Base-by-base conservation (phyloP, 2,888 invertebrate genomes). In the Onthophagus sagittarius region DNA sequence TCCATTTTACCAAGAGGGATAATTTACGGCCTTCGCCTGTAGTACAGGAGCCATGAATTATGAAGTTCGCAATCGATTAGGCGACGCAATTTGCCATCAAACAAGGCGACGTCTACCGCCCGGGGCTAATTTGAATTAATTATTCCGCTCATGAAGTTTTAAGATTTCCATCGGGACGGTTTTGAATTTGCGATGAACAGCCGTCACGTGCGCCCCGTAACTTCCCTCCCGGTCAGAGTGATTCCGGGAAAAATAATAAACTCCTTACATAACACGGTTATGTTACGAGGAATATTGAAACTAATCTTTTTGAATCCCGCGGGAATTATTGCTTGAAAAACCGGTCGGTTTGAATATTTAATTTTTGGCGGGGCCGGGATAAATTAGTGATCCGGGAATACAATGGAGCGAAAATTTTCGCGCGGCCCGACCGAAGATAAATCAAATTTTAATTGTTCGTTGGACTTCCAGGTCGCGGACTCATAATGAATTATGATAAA, bases 51-150 rank as follows among this genome's bases (percentile, higher is more conserved):
- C 15, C 67, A n/a, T 67, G 31, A 67, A 67, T 67, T 67, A 67
- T 67, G 67, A 67, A 67, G 5, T 23, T 32, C 67, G 67, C 32
- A 67, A 67, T 67, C 67, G 32, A 67, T 67, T 67, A 67, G 67
- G 31, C 67, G 67, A n/a, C 32, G 67, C 67, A 67, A 67, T 67
- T 67, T 67, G 67, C 67, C 67, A 31, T 67, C 67, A 67, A 67
- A 67, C 67, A 31, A 23, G 15, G 67, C 31, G 67, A 67, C 31
- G 67, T n/a, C 67, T 67, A 32, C 32, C 67, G 67, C 67, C 31
- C 67, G 23, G 13, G 67, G n/a, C 67, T 67, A 67, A 67, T n/a
- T 67, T 67, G 67, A 67, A 67, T 67, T 67, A 67, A 67, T 67
- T 67, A 67, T 31, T 31, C 67, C 67, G 15, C 67, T 67, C 67